These are phyloP conservation scores for Alviniconcha strummeri DNA, from an alignment of 2,888 invertebrate genomes.

Conservation along the genomic window DNA sequence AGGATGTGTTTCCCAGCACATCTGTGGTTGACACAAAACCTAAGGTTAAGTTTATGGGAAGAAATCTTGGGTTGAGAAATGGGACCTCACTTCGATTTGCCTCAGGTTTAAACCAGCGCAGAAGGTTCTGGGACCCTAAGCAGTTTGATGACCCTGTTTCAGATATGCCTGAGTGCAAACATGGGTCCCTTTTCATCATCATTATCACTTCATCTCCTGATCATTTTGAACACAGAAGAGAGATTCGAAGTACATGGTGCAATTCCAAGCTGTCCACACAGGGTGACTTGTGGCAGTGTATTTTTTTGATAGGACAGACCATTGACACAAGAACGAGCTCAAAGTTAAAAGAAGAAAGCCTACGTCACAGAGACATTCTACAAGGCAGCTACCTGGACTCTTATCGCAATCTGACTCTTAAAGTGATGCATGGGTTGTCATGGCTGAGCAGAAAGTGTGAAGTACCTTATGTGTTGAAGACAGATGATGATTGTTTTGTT, in stretches of 20 bases:
- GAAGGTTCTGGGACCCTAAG: slow-evolving; percentile 52
- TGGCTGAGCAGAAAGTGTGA: slow-evolving; percentile 60
- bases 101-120: slow-evolving; percentile 38
- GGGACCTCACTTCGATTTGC: slow-evolving; percentile 20
- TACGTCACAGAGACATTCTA: slow-evolving; percentile 58
- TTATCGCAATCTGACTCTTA: slow-evolving; percentile 67
- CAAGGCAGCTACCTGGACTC: slow-evolving; percentile 67
- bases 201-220: slow-evolving; percentile 60
- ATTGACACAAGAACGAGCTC: slow-evolving; percentile 30
- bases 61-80: slow-evolving; percentile 8
- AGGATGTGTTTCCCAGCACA: not conserved
- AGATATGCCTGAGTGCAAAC: slow-evolving; percentile 32
- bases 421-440: slow-evolving; percentile 66
- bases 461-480: slow-evolving; percentile 63
- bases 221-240: slow-evolving; percentile 53
- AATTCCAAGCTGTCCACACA: slow-evolving; percentile 46
- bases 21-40: not conserved
- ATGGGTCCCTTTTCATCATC: slow-evolving; percentile 40
- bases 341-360: slow-evolving; percentile 48
- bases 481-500: slow-evolving; percentile 71
- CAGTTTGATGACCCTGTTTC: slow-evolving; percentile 40
- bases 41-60: slow-evolving; percentile 8
- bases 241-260: slow-evolving; percentile 64
- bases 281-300: slow-evolving; percentile 57
- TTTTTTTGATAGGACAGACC: slow-evolving; percentile 62